These are phyloP conservation scores for Acrocephalus scirpaceus DNA, from an alignment of 2,797 vertebrate genomes.

Conservation along the genomic window DNA sequence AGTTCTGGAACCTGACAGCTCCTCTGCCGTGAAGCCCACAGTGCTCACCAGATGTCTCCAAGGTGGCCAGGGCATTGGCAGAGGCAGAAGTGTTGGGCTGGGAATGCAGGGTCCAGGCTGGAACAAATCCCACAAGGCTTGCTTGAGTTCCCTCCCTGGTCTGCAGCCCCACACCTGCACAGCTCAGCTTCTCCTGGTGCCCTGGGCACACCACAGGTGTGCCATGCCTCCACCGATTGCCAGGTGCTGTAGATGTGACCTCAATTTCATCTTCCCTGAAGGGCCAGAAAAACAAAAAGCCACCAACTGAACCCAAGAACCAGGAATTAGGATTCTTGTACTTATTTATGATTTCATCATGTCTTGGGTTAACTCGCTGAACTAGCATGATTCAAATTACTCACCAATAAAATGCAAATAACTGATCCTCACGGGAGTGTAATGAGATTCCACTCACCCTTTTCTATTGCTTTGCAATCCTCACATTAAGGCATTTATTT, in stretches of 20 bases:
- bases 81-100: rapidly evolving
- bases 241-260: background rate
- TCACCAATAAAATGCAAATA: slow-evolving; percentile 28
- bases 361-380: background rate
- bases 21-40: background rate
- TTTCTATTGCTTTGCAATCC: background rate
- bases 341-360: background rate
- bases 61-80: rapidly evolving
- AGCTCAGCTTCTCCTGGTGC: background rate
- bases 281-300: background rate
- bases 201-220: background rate
- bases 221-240: background rate
- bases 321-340: background rate
- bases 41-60: background rate
- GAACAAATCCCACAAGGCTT: background rate
- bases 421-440: background rate
- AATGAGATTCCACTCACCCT: slow-evolving; percentile 17
- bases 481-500: slow-evolving; percentile 22
- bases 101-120: background rate
- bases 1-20: background rate
- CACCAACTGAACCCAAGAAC: background rate
- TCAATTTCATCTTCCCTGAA: background rate
- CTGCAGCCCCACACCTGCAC: background rate
- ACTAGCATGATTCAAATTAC: background rate
- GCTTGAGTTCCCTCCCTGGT: background rate